phyloP scores from a whole-genome alignment of 2,888 invertebrate species.

The Pasiphila rectangulata region DNA sequence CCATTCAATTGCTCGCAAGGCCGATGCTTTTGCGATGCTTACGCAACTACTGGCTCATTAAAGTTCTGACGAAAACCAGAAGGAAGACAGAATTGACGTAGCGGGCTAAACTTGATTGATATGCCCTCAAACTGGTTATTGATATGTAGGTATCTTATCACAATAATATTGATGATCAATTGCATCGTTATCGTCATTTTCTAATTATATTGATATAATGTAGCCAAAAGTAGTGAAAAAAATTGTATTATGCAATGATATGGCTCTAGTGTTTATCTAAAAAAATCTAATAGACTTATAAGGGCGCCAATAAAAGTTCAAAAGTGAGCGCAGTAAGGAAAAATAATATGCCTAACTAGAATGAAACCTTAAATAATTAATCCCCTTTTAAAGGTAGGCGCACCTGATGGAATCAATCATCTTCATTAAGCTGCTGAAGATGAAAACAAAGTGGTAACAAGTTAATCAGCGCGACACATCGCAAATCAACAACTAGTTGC shows the following conservation, averaged over 20 bases:
- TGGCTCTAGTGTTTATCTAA: background rate
- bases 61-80: background rate
- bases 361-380: background rate
- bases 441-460: slow-evolving; percentile 27
- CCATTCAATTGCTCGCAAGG: slow-evolving; percentile 6
- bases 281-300: background rate
- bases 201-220: too few relatives aligned
- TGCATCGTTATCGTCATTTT: too few relatives aligned
- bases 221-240: too few relatives aligned
- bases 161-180: too few relatives aligned
- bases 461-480: slow-evolving; percentile 27
- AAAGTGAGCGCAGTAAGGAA: background rate
- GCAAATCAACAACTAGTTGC: slow-evolving; percentile 28
- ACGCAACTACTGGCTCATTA: background rate
- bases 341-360: background rate
- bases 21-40: background rate
- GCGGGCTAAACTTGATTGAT: background rate
- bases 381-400: slow-evolving; percentile 10
- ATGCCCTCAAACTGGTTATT: too few relatives aligned
- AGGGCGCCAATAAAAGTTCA: too few relatives aligned
- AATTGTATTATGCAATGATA: too few relatives aligned
- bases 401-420: slow-evolving; percentile 17
- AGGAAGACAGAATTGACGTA: background rate
- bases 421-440: slow-evolving; percentile 21
- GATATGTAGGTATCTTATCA: too few relatives aligned